Conservation (phyloP, 2,888 invertebrate genomes). For the Machimus rusticus region DNA sequence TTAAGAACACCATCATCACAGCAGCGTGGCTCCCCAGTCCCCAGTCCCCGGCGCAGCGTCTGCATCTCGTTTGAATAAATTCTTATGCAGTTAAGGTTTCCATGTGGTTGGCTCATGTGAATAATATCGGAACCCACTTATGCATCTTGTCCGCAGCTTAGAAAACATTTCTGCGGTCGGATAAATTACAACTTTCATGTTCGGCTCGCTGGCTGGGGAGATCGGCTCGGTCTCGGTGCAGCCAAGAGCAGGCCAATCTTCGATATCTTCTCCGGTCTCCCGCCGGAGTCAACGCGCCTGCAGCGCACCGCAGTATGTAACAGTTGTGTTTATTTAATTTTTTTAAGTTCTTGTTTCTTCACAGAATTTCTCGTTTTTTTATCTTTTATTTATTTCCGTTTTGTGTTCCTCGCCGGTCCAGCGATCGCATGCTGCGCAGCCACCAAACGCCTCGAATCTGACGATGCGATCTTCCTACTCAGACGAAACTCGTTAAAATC, state of each 20-base stretch:
- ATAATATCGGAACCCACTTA: constrained; percentile 37
- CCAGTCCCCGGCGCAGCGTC: constrained; percentile 1
- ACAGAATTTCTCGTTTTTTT: constrained; percentile 19
- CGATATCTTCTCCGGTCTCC: constrained; percentile 5
- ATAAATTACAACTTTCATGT: constrained; percentile 41
- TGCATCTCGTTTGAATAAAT: constrained; percentile 38
- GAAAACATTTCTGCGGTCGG: constrained; percentile 39
- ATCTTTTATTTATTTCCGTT: constrained; percentile 36
- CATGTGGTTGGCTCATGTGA: constrained; percentile 30
- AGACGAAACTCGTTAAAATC: constrained; percentile 38
- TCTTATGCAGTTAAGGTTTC: constrained; percentile 33
- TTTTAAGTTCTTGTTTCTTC: constrained; percentile 31
- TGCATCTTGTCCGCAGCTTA: constrained; percentile 40
- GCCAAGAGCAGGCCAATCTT: constrained; percentile 1
- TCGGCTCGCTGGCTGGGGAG: background rate
- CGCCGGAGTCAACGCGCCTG: constrained; percentile 33
- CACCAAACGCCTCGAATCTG: constrained; percentile 28
- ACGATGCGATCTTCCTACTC: constrained; percentile 18
- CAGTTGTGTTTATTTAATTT: constrained; percentile 37
- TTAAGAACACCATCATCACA: constrained; percentile 38
- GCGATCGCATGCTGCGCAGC: constrained; percentile 19
- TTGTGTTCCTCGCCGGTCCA: constrained; percentile 1
- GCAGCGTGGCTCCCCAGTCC: background rate
- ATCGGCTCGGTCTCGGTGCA: background rate
- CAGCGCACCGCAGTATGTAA: background rate